Percentiles rank a stretch among this genome's conserved stretches.
Evolutionary conservation across 2,888 invertebrate species (phyloP).

Genomic region (Agonopterix arenella): DNA sequence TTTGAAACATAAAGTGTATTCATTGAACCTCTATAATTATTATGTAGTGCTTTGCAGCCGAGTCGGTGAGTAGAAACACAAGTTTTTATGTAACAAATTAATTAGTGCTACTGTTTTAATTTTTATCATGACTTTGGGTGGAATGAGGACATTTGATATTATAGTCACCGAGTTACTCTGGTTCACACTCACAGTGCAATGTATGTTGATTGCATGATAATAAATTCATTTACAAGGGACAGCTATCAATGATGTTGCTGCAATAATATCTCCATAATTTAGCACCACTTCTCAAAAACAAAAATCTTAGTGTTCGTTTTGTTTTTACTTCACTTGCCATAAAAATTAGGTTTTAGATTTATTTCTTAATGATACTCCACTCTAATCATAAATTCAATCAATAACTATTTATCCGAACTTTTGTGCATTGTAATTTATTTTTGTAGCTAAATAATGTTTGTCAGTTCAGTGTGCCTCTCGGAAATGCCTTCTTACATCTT

Average conservation of each 20-base stretch:
- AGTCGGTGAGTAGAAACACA: slow-evolving; percentile 22
- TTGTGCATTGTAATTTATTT: no score
- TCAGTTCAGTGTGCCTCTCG: no score
- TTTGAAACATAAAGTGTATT: slow-evolving; percentile 38
- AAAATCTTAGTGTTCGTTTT: background rate
- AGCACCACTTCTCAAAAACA: background rate
- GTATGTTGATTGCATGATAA: slow-evolving; percentile 37
- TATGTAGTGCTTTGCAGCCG: slow-evolving; percentile 2
- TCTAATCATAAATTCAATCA: no score
- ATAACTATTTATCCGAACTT: no score
- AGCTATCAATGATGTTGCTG: slow-evolving; percentile 12
- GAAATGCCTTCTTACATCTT: no score
- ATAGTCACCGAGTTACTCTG: slow-evolving; percentile 21
- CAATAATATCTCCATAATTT: slow-evolving; percentile 1
- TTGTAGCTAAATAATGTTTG: no score
- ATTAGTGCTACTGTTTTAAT: slow-evolving; percentile 2
- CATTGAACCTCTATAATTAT: slow-evolving; percentile 32
- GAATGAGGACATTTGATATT: slow-evolving; percentile 38
- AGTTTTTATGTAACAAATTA: slow-evolving; percentile 3
- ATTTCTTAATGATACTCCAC: no score
- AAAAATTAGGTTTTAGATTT: no score
- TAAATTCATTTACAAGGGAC: slow-evolving; percentile 25
- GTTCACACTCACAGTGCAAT: slow-evolving; percentile 15
- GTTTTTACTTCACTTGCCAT: background rate
- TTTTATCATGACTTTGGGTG: slow-evolving; percentile 18